Evolutionary conservation across 2,797 vertebrate species (phyloP).

Genomic region (Takifugu rubripes): DNA sequence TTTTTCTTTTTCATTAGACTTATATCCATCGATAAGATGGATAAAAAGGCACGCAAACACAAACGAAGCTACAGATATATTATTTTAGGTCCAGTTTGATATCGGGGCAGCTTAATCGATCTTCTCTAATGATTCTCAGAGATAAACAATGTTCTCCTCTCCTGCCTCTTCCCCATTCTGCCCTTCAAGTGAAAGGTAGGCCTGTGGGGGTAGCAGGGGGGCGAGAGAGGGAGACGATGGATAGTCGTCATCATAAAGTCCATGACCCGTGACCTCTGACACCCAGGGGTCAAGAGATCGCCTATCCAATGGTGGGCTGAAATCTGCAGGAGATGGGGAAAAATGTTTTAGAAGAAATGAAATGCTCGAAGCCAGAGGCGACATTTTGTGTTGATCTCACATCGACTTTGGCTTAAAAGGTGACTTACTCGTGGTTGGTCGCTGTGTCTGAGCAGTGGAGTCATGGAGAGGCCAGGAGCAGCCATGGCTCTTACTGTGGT

Average conservation of each 20-base stretch:
- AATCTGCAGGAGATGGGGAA: conserved; percentile 32
- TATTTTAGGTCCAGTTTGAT: conserved; percentile 24
- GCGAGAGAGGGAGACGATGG: conserved; percentile 56
- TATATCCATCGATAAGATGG: conserved; percentile 11
- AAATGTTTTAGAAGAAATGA: too few species aligned
- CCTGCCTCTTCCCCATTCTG: conserved; percentile 66
- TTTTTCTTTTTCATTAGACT: conserved; percentile 1
- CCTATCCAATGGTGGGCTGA: conserved; percentile 41
- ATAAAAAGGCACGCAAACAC: conserved; percentile 14
- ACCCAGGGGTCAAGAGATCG: conserved; percentile 49
- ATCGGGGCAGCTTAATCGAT: conserved; percentile 11
- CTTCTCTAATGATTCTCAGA: conserved; percentile 44
- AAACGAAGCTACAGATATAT: conserved; percentile 26
- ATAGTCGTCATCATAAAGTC: conserved; percentile 55
- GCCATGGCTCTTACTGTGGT: conserved; percentile 37
- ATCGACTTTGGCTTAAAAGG: neutral
- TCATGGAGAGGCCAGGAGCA: conserved; percentile 25
- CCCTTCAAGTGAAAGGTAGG: conserved; percentile 65
- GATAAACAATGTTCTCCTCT: conserved; percentile 78
- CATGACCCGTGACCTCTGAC: conserved; percentile 49
- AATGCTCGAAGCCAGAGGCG: too few species aligned
- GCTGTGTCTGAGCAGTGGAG: conserved; percentile 32
- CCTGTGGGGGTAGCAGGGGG: conserved; percentile 58
- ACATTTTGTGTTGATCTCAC: neutral
- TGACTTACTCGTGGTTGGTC: conserved; percentile 46